Evolutionary conservation across 2,888 invertebrate species (phyloP).

Genomic region (Bombyx huttoni): DNA sequence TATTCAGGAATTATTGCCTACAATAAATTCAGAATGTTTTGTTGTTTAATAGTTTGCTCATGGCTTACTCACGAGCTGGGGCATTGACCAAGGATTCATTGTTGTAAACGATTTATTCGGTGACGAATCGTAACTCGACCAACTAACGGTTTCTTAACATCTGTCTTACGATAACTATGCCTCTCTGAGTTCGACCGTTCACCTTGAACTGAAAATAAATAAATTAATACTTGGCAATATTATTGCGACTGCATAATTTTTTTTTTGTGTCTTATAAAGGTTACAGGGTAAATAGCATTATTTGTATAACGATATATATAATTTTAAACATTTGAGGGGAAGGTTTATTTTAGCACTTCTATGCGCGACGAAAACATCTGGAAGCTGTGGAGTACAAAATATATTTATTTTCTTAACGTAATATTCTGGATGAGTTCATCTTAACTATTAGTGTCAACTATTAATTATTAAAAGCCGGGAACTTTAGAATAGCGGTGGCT

Average conservation of each 20-base stretch:
- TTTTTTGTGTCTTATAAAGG: too few species aligned
- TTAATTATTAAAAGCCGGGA: too few species aligned
- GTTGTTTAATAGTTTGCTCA: conserved; percentile 1
- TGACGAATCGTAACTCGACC: conserved; percentile 17
- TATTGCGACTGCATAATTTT: not conserved
- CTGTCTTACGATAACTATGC: conserved; percentile 1
- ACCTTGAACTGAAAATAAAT: conserved; percentile 3
- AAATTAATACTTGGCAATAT: conserved; percentile 1
- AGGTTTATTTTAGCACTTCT: too few species aligned
- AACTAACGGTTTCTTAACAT: conserved; percentile 13
- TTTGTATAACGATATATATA: too few species aligned
- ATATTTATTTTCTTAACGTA: too few species aligned
- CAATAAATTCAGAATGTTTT: not conserved
- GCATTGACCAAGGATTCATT: conserved; percentile 19
- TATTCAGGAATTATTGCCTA: not conserved
- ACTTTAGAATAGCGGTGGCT: too few species aligned
- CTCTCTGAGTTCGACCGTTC: not conserved
- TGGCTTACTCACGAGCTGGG: conserved; percentile 10
- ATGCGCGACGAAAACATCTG: too few species aligned
- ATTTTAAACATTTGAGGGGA: too few species aligned
- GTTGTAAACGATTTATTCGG: conserved; percentile 14
- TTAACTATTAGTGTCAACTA: too few species aligned
- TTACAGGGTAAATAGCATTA: too few species aligned
- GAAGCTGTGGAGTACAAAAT: too few species aligned
- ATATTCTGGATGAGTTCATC: too few species aligned